Base-by-base conservation (phyloP, 2,888 invertebrate species). In the Hemaris fuciformis region DNA sequence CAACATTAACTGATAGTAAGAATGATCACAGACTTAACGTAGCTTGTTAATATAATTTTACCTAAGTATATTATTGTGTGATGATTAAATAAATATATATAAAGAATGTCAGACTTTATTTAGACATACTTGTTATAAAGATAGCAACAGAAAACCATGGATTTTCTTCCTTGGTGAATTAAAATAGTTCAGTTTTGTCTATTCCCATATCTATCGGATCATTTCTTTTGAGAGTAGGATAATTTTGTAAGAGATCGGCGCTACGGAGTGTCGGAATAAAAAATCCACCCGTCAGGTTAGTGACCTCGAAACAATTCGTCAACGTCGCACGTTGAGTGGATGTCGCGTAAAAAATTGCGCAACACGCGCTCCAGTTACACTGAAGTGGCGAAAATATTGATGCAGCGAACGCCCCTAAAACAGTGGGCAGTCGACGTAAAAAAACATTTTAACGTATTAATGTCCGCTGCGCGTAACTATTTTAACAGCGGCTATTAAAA, bases 261-360 rank as follows among this genome's bases (percentile, higher is more conserved):
- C 23, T 57, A 59, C 42, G 23, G 2, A 43, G n/a, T 25, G 43
- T 46, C 41, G 31, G 46, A 23, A 62, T 58, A 56, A 62, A 62
- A 59, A 43, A 62, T 43, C 42, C 53, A 48, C 34, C 45, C 57
- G 57, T 64, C 68, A 73, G 80, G 80, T 80, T 74, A 79, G 72
- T 79, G 84, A 78, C 85, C 85, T 72, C 43, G 23, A 58, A 67
- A 70, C 72, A 72, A 84, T 85, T 80, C 69, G 82, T 81, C 79
- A 79, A 81, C 80, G 80, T 82, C 76, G 70, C 71, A 62, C 67
- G 58, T 68, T 75, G 76, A 73, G 65, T 69, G 64, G 67, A 73
- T 77, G 75, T 81, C 76, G 72, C 67, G 69, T 71, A 76, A 75
- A 77, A 77, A 72, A 72, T 86, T 84, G 79, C 80, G 81, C 80